These are phyloP conservation scores for Sesia bembeciformis DNA, from an alignment of 2,888 invertebrate species.

Conservation along the genomic window DNA sequence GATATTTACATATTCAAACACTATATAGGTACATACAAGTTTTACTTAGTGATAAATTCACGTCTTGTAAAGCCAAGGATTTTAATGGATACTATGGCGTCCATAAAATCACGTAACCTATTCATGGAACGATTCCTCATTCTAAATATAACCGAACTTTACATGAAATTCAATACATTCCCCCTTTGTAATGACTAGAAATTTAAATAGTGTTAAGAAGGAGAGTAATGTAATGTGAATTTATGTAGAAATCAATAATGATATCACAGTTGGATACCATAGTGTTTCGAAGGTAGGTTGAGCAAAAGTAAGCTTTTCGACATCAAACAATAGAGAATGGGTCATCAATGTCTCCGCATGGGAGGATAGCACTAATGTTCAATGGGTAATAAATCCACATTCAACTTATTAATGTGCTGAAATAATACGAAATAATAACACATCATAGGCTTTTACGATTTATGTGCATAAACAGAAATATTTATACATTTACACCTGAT, in stretches of 20 bases:
- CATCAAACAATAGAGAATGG: constrained; percentile 25
- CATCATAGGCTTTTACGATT: neutral
- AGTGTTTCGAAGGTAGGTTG: neutral
- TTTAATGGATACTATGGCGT: constrained; percentile 41
- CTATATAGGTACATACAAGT: too few relatives aligned
- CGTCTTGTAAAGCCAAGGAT: constrained; percentile 30
- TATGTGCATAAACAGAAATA: neutral
- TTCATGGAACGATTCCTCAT: neutral
- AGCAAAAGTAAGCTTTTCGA: constrained; percentile 14
- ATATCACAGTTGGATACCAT: neutral
- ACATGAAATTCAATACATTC: neutral
- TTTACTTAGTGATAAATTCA: too few relatives aligned
- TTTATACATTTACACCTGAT: neutral
- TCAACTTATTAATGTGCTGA: neutral
- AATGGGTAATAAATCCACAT: constrained; percentile 18
- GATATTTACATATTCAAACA: too few relatives aligned
- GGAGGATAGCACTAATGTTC: constrained; percentile 20
- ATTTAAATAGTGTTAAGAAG: neutral
- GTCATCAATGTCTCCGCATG: constrained; percentile 34
- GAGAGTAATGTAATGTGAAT: neutral
- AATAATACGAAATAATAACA: neutral
- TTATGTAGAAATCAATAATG: too few relatives aligned
- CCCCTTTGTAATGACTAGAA: neutral
- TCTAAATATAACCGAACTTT: too few relatives aligned
- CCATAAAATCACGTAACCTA: constrained; percentile 26